Conservation (phyloP, 2,797 vertebrate species). For the Danio kyathit region DNA sequence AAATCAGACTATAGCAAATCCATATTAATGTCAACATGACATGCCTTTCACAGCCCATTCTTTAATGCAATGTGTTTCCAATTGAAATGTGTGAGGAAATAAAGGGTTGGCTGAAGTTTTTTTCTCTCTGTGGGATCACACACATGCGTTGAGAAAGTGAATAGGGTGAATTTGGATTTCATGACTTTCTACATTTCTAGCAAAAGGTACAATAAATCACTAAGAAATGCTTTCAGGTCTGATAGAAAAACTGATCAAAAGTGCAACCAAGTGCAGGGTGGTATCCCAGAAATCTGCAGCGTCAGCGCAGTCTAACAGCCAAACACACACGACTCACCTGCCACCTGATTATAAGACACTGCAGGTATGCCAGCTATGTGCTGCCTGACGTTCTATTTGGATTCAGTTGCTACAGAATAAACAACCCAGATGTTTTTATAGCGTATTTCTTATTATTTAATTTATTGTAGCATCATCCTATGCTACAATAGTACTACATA, state of each 20-base stretch:
- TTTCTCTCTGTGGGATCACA: background rate
- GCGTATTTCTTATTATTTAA: too few relatives aligned
- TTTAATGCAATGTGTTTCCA: background rate
- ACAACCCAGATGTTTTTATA: background rate
- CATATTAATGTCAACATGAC: background rate
- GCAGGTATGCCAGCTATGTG: conserved; percentile 60
- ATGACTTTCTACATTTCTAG: background rate
- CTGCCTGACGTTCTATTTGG: conserved; percentile 31
- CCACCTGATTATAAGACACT: conserved; percentile 34
- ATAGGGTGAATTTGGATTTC: background rate
- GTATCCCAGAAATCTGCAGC: conserved; percentile 68
- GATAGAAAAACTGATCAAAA: background rate
- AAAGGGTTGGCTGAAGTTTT: background rate
- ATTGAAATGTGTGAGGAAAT: conserved; percentile 8
- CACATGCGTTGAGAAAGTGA: background rate
- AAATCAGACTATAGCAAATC: background rate
- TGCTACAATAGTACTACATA: too few relatives aligned
- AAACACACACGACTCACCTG: conserved; percentile 11
- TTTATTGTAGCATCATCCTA: too few relatives aligned
- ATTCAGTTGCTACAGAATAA: conserved; percentile 28
- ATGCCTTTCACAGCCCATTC: background rate
- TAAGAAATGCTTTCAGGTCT: background rate
- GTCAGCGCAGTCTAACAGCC: conserved; percentile 59
- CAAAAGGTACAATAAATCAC: background rate
- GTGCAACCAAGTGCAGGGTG: conserved; percentile 56